Percentiles rank a stretch among this genome's conserved stretches.
Evolutionary conservation across 2,113 vertebrate species (phyloP).

Genomic region (Vombatus ursinus): DNA sequence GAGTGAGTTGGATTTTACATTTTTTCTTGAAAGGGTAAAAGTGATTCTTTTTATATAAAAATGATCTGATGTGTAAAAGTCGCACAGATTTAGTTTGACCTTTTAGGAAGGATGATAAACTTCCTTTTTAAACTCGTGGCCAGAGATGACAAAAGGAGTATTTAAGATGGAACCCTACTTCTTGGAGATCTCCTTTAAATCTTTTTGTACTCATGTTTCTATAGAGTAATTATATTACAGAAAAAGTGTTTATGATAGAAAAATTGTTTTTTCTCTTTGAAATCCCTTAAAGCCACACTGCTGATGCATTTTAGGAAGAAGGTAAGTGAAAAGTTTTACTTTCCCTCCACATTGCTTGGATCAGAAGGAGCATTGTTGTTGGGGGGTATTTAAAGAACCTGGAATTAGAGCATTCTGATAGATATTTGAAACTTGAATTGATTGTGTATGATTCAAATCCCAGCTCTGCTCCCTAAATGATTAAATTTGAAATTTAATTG

Average conservation of each 20-base stretch:
- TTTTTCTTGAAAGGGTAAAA: constrained; percentile 10
- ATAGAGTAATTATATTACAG: constrained; percentile 2
- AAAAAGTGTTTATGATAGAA: constrained; percentile 55
- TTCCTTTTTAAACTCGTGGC: constrained; percentile 16
- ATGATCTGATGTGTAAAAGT: background rate
- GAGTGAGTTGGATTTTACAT: constrained; percentile 20
- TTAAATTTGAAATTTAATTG: constrained; percentile 34
- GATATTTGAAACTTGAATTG: background rate
- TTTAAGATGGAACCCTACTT: constrained; percentile 8
- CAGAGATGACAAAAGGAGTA: background rate
- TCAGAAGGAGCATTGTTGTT: background rate
- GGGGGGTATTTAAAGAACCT: constrained; percentile 9
- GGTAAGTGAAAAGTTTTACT: constrained; percentile 64
- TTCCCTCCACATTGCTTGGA: constrained; percentile 6
- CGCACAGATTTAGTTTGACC: constrained; percentile 4
- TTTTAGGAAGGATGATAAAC: constrained; percentile 27
- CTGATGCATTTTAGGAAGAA: constrained; percentile 53
- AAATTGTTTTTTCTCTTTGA: constrained; percentile 74
- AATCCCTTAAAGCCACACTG: constrained; percentile 66
- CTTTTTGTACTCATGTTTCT: constrained; percentile 32
- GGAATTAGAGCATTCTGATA: constrained; percentile 1
- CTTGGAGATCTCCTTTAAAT: background rate
- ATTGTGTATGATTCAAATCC: constrained; percentile 34
- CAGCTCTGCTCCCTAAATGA: background rate
- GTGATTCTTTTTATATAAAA: constrained; percentile 18